phyloP scores from a whole-genome alignment of 2,888 invertebrate genomes.

The Deilephila porcellus region DNA sequence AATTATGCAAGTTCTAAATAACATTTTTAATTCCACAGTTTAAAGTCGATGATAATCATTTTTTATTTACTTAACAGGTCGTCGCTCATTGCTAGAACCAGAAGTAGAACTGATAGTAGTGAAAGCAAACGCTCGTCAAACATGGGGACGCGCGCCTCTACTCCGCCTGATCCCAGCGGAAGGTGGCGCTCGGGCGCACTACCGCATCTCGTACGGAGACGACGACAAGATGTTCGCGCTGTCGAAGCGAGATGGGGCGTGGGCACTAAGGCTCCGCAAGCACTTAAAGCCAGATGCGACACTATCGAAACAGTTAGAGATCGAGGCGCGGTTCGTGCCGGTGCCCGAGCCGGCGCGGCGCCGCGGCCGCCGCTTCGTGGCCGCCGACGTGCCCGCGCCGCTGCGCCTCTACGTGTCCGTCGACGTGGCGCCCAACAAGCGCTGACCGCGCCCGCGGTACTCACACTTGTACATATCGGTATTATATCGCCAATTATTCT shows the following conservation, averaged over 20 bases:
- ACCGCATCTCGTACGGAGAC: slow-evolving; percentile 73
- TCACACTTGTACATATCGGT: slow-evolving; percentile 22
- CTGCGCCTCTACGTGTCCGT: slow-evolving; percentile 73
- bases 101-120: slow-evolving; percentile 73
- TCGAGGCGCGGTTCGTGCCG: slow-evolving; percentile 73
- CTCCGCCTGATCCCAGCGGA: slow-evolving; percentile 71
- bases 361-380: slow-evolving; percentile 48
- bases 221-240: slow-evolving; percentile 62
- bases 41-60: not conserved
- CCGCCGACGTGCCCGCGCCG: slow-evolving; percentile 60
- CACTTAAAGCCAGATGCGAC: slow-evolving; percentile 57
- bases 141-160: slow-evolving; percentile 73
- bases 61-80: slow-evolving; percentile 51
- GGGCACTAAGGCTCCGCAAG: slow-evolving; percentile 67
- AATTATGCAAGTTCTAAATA: too few species aligned
- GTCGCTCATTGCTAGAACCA: slow-evolving; percentile 70
- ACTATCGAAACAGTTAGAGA: slow-evolving; percentile 67
- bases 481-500: slow-evolving; percentile 25
- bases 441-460: not conserved
- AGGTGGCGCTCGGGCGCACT: slow-evolving; percentile 68
- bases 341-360: slow-evolving; percentile 43
- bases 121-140: slow-evolving; percentile 61
- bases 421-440: slow-evolving; percentile 52
- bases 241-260: slow-evolving; percentile 69
- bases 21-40: not conserved